Evolutionary conservation across 2,113 vertebrate species (phyloP), one percentile per base, ranked within the genome.

Genomic region (Parus major): DNA sequence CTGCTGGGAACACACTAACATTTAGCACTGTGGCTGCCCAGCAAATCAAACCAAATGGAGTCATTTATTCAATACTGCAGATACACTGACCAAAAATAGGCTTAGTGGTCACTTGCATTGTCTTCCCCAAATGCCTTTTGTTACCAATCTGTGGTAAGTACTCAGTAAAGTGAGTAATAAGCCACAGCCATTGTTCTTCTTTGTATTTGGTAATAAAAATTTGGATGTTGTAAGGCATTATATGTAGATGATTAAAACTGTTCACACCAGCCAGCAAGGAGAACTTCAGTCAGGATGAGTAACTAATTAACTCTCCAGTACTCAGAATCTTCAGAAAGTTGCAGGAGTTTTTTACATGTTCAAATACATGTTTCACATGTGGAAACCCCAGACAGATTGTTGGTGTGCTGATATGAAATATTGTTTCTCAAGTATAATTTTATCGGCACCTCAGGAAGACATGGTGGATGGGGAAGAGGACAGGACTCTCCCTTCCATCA

Each of bases 71-170:
- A 78, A 44, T 61, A 78, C 42, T 39, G 39, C 17, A 77, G 76
- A 86, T 73, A 86, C 9, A 35, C 39, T 59, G 63, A 88, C 33
- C 82, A 93, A 95, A 95, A 97, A 93, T 83, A 93, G 59, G 35
- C 46, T 88, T 93, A 88, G 76, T 78, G 88, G 88, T 92, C 90
- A 90, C 71, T 90, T 3, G 2, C 71, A 88, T 86, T 90, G 72
- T 78, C 71, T 94, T 86, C 23, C 46, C 12, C 55, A 92, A 92
- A 92, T 83, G 66, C 33, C 41, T 92, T 88, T 92, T 83, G 39
- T 80, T 88, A 55, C 71, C 76, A 66, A 70, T 90, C n/a, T 70
- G 14, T 66, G 21, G 63, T 70, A 85, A 50, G 47, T 90, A 55
- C 59, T 87, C 49, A 35, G 55, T 39, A 17, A 24, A 64, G 33